These are phyloP conservation scores for Marmota flaviventris DNA, from an alignment of 2,113 vertebrate genomes.

Conservation along the genomic window DNA sequence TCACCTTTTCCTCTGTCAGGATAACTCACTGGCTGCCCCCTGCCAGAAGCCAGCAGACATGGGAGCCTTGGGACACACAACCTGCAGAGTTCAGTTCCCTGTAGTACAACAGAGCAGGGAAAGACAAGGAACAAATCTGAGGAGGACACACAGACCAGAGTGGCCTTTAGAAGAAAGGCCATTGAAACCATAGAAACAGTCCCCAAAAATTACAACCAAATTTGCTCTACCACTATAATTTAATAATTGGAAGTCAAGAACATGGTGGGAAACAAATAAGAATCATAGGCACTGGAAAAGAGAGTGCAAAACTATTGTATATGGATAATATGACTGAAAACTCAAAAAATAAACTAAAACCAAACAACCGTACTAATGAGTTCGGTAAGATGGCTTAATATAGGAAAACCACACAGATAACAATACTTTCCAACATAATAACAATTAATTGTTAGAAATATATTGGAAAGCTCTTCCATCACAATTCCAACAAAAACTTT, in stretches of 20 bases:
- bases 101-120: background rate
- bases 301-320: background rate
- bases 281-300: background rate
- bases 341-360: conserved; percentile 15
- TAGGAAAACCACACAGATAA: background rate
- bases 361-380: background rate
- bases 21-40: background rate
- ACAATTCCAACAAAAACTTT: background rate
- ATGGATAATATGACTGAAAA: background rate
- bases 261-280: conserved; percentile 17
- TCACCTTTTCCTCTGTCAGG: background rate
- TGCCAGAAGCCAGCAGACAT: background rate
- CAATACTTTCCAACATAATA: background rate
- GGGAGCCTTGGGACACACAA: background rate
- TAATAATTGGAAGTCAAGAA: background rate
- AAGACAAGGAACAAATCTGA: background rate
- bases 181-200: background rate
- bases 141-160: background rate
- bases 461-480: background rate
- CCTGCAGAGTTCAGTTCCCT: background rate
- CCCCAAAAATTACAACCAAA: background rate
- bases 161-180: background rate
- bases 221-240: background rate
- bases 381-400: conserved; percentile 13
- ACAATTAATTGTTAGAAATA: background rate